Base-by-base conservation (phyloP, 2,888 invertebrate genomes). In the Scaptodrosophila latifasciaeformis region DNA sequence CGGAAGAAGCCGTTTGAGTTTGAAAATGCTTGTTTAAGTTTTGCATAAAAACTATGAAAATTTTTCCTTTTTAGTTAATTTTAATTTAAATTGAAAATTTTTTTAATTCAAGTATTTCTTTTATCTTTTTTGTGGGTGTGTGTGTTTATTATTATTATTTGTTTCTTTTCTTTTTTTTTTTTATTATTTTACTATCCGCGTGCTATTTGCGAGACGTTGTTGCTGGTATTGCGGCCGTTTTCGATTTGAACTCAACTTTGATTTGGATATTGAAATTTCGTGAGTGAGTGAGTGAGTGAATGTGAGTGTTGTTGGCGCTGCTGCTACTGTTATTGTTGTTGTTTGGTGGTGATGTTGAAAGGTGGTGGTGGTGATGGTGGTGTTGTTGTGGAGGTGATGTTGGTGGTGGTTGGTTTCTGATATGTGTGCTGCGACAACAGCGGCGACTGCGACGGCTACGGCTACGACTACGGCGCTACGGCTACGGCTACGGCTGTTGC, bases 161-260 rank as follows among this genome's bases (percentile, higher is more conserved):
- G 9, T 18, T 49, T 49, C 19, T 49, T 49, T 53, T 40, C 50
- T 35, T 49, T 60, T 49, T 55, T 30, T 3, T 49, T 39, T 35
- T 34, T 21, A 18, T 9, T 54, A 47, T 35, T 44, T 7, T 45
- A 7, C 10, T 13, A 37, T 40, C 72, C 77, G 77, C 79, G 79
- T 76, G 74, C 67, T 72, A 57, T 68, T 74, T 75, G 70, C 66
- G 72, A 70, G 67, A 75, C 82, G 82, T 81, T 82, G 82, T 83
- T 82, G 82, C 83, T 83, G 71, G 75, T 81, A 71, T 83, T 83
- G 80, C 82, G 79, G 82, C 81, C 80, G 82, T 78, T 79, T 82
- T 82, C 83, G 83, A 82, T 83, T 82, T 82, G 82, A 83, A 82
- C 82, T 81, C 75, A 80, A 82, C 82, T 82, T 82, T 82, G 82